Base-by-base conservation (phyloP, 30 jellyfish, hydroid and myxozoan species). In the Aurelia sp. region DNA sequence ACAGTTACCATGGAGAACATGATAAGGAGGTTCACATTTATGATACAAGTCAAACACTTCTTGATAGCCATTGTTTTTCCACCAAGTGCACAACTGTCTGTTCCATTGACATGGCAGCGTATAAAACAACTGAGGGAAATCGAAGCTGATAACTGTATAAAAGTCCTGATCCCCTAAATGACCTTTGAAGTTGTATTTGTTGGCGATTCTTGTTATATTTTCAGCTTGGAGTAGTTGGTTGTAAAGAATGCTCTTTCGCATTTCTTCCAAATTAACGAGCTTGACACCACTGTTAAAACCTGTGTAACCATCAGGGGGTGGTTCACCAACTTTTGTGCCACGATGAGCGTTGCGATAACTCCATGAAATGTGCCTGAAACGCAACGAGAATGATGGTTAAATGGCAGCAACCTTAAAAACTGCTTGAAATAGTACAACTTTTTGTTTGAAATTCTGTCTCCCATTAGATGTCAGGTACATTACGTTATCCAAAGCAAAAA, bases 131-230 rank as follows among this genome's bases (percentile, higher is more conserved):
- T 78, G 88, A 17, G 89, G 96, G 63, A 74, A 79, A 11, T 87
- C 96, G 22, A 93, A 93, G 50, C 97, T 82, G n/a, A 82, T 24
- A 52, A 93, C 70, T 3, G 98, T 57, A 60, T 68, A 93, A 74
- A 93, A 84, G 55, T 93, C 98, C 62, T 93, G 98, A 77, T 93
- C 98, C 5, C 98, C 98, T 16, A 93, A 75, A 67, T 93, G 98
- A 13, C 98, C 98, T 68, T 80, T 89, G 62, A 88, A 93, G 30
- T 63, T 60, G 58, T 85, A 93, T 70, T 88, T 93, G 21, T 59
- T 70, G n/a, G 98, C 97, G 4, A 93, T 68, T 4, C 50, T 24
- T 30, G 80, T 77, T 20, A 90, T 59, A 57, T 81, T 81, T 55
- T 70, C 71, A 4, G 78, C 73, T 22, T 88, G 87, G 20, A 93